Base-by-base conservation (phyloP, 2,113 vertebrate species). In the Hassar affinis region DNA sequence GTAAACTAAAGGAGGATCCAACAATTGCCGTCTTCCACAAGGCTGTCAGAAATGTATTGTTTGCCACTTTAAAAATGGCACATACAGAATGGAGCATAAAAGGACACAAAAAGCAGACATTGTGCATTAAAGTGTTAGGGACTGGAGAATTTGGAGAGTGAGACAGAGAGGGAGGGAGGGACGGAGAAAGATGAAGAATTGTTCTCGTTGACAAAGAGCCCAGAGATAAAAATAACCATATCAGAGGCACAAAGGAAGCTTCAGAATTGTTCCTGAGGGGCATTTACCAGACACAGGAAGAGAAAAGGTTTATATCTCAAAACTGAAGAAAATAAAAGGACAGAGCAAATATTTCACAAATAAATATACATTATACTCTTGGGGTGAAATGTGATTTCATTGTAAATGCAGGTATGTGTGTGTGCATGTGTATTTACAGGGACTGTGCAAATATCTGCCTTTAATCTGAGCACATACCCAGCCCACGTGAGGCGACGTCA, bases 401-500 rank as follows among this genome's bases (percentile, higher is more conserved):
- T n/a, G 52, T 64, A 27, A 25, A 66, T 61, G 7, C 11, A n/a
- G 8, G n/a, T 72, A n/a, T 17, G 14, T 22, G 20, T 22, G 35
- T 18, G 14, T 10, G 11, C 52, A 18, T 51, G 54, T 38, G 69
- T 78, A 10, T 81, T 47, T 30, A 25, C 2, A 59, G 27, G 12
- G 25, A 25, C 30, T 14, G 22, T 85, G 57, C 66, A 61, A 45
- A 27, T 10, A 42, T 42, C 38, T 20, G n/a, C n/a, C 14, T 57
- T 9, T 52, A 64, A n/a, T 59, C 20, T 18, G 64, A 81, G 64
- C 95, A 99, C 98, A 96, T 98, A 99, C 98, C 98, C 96, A 99
- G 95, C 94, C 98, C 98, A 89, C 98, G 97, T 88, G 98, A 99
- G 76, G 98, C 98, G 89, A 99, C 98, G 85, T 99, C 98, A 1